Evolutionary conservation across 1,140 invertebrate species (phyloP).

Genomic region (Stenopsyche tienmushanensis): DNA sequence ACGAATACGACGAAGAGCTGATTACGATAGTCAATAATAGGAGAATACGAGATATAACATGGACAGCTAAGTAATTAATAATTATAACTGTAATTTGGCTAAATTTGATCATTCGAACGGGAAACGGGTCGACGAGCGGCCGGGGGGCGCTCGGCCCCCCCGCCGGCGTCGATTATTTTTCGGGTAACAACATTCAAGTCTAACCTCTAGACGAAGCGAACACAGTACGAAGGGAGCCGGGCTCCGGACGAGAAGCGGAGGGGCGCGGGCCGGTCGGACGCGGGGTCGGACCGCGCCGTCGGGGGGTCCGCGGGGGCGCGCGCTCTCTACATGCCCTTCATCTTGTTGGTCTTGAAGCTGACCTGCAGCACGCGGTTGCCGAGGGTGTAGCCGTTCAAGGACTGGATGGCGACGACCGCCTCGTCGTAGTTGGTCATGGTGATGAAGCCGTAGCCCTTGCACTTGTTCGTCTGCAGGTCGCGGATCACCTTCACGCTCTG

Average conservation of each 20-base stretch:
- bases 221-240: conserved; percentile 33
- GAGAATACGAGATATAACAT: conserved; percentile 42
- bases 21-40: conserved; percentile 41
- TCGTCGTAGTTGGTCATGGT: conserved; percentile 99
- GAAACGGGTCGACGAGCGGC: conserved; percentile 37
- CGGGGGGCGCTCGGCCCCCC: too few species aligned
- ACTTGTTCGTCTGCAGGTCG: conserved; percentile 97
- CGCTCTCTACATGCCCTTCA: conserved; percentile 78
- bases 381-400: conserved; percentile 95
- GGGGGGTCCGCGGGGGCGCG: conserved; percentile 45
- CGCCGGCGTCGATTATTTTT: too few species aligned
- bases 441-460: conserved; percentile 99
- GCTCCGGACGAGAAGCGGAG: conserved; percentile 28
- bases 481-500: conserved; percentile 98
- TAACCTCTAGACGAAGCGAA: conserved; percentile 41
- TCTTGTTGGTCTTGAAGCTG: conserved; percentile 96
- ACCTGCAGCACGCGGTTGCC: conserved; percentile 98
- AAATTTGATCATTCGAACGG: conserved; percentile 39
- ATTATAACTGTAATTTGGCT: conserved; percentile 42
- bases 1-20: conserved; percentile 42
- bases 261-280: conserved; percentile 17
- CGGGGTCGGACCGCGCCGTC: conserved; percentile 45
- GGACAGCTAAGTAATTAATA: conserved; percentile 42
- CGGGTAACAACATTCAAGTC: conserved; percentile 41
- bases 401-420: conserved; percentile 95